phyloP scores from a whole-genome alignment of 2,888 invertebrate species.

The Alsophila aescularia region DNA sequence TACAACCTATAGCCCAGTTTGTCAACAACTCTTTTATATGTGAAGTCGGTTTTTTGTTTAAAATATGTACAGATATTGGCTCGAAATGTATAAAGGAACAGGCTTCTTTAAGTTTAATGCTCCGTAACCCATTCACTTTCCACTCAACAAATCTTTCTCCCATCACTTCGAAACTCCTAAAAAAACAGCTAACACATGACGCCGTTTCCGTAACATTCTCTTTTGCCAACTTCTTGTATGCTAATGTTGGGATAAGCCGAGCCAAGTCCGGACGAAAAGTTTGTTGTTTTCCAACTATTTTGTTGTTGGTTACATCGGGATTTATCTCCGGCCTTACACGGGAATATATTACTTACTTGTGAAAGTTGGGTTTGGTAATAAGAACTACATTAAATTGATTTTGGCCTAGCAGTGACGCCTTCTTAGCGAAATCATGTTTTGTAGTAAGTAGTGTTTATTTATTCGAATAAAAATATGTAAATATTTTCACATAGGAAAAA shows the following conservation, averaged over 20 bases:
- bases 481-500: too few relatives aligned
- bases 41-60: too few relatives aligned
- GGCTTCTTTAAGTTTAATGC: background rate
- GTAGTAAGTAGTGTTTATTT: too few relatives aligned
- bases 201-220: conserved; percentile 47
- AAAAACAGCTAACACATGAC: conserved; percentile 50
- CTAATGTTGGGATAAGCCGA: conserved; percentile 68
- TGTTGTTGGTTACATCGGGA: conserved; percentile 50
- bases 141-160: conserved; percentile 47
- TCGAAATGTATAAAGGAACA: too few relatives aligned
- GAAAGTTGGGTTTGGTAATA: conserved; percentile 5
- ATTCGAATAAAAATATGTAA: too few relatives aligned
- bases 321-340: conserved; percentile 44
- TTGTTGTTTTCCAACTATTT: conserved; percentile 59
- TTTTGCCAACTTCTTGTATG: conserved; percentile 60
- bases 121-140: conserved; percentile 3
- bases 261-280: conserved; percentile 48
- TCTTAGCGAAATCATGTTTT: too few relatives aligned
- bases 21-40: too few relatives aligned
- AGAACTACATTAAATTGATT: background rate
- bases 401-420: too few relatives aligned
- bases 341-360: conserved; percentile 32
- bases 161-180: conserved; percentile 46
- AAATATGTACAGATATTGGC: too few relatives aligned
- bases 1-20: too few relatives aligned